A percentile compares a stretch with the other conserved stretches of the same genome.
Conservation (phyloP, 2,888 invertebrate species). For the Andrena trimmerana region DNA sequence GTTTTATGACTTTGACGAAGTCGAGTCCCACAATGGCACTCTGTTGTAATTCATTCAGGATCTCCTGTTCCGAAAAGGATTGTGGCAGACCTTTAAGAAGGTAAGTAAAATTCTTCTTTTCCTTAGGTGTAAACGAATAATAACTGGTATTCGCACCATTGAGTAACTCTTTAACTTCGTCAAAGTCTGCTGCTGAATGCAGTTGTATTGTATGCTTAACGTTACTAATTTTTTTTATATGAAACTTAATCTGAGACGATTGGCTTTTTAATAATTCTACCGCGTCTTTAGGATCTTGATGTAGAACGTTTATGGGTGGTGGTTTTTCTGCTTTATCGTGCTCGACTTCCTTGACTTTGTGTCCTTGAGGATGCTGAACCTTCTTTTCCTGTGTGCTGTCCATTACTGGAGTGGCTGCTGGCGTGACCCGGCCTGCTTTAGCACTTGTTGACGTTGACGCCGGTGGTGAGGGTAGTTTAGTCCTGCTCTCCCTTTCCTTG, state of each 20-base stretch:
- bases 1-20: neutral
- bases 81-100: neutral
- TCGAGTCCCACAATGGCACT: neutral
- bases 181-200: neutral
- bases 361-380: neutral
- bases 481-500: neutral
- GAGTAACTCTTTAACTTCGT: neutral
- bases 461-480: accelerated
- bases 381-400: neutral
- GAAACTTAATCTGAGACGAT: neutral
- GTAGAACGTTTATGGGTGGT: neutral
- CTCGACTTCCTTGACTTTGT: no score
- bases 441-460: neutral
- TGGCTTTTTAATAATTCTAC: neutral
- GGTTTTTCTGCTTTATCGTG: neutral
- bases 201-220: neutral
- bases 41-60: neutral
- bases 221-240: neutral
- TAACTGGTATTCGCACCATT: neutral
- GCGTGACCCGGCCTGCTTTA: neutral
- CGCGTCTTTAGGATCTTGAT: neutral
- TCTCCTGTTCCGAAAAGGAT: neutral
- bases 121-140: neutral
- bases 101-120: neutral
- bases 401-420: neutral